These are phyloP conservation scores for Uropetala carovei DNA, from an alignment of 2,888 invertebrate species.

Conservation along the genomic window DNA sequence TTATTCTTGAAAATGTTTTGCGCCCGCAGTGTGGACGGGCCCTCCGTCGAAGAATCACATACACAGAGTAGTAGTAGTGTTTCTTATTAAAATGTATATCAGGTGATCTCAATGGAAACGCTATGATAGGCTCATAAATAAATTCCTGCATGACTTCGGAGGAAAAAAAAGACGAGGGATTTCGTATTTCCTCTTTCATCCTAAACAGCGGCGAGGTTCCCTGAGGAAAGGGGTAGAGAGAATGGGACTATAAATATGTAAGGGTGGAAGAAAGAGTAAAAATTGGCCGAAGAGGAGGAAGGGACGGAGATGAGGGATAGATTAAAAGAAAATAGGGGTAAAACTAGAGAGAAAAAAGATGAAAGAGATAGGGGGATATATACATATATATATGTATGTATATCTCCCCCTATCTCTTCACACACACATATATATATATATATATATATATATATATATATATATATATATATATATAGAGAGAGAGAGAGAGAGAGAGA, in stretches of 20 bases:
- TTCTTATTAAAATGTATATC: constrained; percentile 21
- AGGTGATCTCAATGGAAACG: not conserved
- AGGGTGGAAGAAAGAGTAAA: not conserved
- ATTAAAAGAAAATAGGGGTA: not conserved
- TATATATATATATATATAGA: no score
- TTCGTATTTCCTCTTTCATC: not conserved
- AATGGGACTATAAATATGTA: not conserved
- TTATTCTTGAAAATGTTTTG: not conserved
- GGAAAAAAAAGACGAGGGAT: not conserved
- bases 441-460: no score
- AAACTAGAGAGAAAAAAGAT: not conserved
- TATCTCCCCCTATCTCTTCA: no score
- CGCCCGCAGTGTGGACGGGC: not conserved
- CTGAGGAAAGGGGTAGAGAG: not conserved
- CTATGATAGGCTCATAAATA: constrained; percentile 11
- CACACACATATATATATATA: no score
- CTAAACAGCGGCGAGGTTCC: not conserved
- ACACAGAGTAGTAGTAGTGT: not conserved
- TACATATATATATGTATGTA: no score
- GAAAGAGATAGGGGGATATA: no score
- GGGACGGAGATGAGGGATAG: not conserved
- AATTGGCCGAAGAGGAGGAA: not conserved
- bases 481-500: no score
- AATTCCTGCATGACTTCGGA: not conserved
- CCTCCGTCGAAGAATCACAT: not conserved